Percentiles rank a stretch among this genome's conserved stretches.
Evolutionary conservation across 2,888 invertebrate genomes (phyloP).

Genomic region (Zaprionus obscuricornis): DNA sequence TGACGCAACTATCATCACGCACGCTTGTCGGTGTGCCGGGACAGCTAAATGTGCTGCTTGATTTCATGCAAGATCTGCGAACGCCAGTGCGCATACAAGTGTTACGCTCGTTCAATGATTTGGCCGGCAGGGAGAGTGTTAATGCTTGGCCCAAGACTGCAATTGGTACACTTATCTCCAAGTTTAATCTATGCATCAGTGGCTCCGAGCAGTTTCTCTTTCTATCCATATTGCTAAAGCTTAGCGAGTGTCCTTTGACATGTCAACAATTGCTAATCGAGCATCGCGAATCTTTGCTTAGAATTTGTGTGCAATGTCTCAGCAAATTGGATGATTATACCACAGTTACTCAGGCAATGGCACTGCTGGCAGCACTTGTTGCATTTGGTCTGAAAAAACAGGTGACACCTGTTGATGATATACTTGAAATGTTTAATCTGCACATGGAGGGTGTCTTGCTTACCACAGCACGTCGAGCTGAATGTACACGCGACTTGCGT

Average conservation of each 20-base stretch:
- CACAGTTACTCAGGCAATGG: constrained; percentile 81
- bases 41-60: constrained; percentile 88
- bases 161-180: constrained; percentile 77
- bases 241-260: constrained; percentile 82
- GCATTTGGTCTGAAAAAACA: constrained; percentile 67
- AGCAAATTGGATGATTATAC: constrained; percentile 80
- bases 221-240: constrained; percentile 80
- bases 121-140: constrained; percentile 88
- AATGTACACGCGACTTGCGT: constrained; percentile 76
- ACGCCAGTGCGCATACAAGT: constrained; percentile 88
- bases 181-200: constrained; percentile 80
- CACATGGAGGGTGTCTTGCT: constrained; percentile 82
- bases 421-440: constrained; percentile 80
- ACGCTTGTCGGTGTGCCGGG: constrained; percentile 95
- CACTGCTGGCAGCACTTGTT: constrained; percentile 80
- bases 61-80: constrained; percentile 89
- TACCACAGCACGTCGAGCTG: constrained; percentile 79
- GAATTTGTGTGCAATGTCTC: constrained; percentile 81
- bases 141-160: constrained; percentile 90
- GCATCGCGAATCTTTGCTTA: constrained; percentile 77
- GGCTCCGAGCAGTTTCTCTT: constrained; percentile 81
- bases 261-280: constrained; percentile 81
- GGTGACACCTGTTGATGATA: constrained; percentile 54
- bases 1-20: constrained; percentile 94
- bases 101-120: constrained; percentile 87